Conservation (phyloP, 2,888 invertebrate genomes). For the Pharmacophagus antenor region DNA sequence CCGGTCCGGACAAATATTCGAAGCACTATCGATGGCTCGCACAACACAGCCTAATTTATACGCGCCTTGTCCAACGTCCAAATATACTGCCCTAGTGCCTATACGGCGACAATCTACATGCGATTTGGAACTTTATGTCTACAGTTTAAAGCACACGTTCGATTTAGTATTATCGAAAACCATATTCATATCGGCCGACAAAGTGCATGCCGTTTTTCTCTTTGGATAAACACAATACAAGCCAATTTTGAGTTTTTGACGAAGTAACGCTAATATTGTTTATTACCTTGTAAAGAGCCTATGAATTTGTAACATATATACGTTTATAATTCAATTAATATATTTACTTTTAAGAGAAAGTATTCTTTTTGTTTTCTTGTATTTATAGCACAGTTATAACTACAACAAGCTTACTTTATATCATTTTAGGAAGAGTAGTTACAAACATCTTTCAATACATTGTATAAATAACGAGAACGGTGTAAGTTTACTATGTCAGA, state of each 20-base stretch:
- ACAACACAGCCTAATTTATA: slow-evolving; percentile 28
- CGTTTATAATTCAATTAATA: neutral
- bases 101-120: slow-evolving; percentile 5
- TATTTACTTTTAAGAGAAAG: no score
- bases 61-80: slow-evolving; percentile 21
- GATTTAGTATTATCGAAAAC: neutral
- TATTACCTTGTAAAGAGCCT: neutral
- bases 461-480: no score
- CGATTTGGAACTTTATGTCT: slow-evolving; percentile 2
- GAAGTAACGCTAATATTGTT: neutral
- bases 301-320: neutral
- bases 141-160: slow-evolving; percentile 1
- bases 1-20: slow-evolving; percentile 27
- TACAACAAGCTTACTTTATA: no score
- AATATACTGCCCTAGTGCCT: slow-evolving; percentile 26
- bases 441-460: no score
- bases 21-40: slow-evolving; percentile 28
- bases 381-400: no score
- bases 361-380: no score
- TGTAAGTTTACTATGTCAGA: no score
- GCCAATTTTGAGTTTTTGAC: slow-evolving; percentile 22
- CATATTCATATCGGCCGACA: slow-evolving; percentile 13
- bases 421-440: no score
- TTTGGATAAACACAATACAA: slow-evolving; percentile 14
- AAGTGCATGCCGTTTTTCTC: slow-evolving; percentile 21